Percentiles rank a stretch among this genome's conserved stretches.
Conservation (phyloP, 2,797 vertebrate genomes). For the Fundulus diaphanus region DNA sequence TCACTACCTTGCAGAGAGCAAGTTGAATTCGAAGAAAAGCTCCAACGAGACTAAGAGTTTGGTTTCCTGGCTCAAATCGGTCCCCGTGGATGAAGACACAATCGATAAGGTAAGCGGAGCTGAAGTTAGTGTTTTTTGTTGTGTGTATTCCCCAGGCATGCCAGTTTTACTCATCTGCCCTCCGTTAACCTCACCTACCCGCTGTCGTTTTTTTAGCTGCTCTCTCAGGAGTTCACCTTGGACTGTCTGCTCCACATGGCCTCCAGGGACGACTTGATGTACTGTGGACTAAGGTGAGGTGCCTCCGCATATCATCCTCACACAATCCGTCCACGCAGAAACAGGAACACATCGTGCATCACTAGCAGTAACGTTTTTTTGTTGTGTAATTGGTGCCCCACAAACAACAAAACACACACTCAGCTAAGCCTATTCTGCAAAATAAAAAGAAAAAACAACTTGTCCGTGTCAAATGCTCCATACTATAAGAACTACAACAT, state of each 20-base stretch:
- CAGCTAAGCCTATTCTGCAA: not conserved
- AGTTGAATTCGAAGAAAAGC: constrained; percentile 11
- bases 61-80: constrained; percentile 82
- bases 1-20: constrained; percentile 38
- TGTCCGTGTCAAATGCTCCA: too few relatives aligned
- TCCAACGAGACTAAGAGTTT: constrained; percentile 67
- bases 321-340: constrained; percentile 19
- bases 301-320: constrained; percentile 20
- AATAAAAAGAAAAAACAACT: too few relatives aligned
- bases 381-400: constrained; percentile 1
- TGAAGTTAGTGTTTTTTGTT: not conserved
- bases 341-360: not conserved
- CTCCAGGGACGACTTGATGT: constrained; percentile 86
- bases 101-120: constrained; percentile 78
- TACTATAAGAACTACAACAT: too few relatives aligned
- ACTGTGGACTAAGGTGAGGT: constrained; percentile 86
- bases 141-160: not conserved
- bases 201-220: constrained; percentile 75
- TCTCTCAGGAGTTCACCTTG: constrained; percentile 86
- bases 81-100: constrained; percentile 81
- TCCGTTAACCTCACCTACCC: constrained; percentile 16
- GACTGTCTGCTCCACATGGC: constrained; percentile 80
- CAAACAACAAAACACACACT: not conserved
- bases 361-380: not conserved
- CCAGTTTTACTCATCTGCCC: constrained; percentile 20